Conservation (phyloP, 2,797 vertebrate genomes). For the Gephyroberyx darwinii region DNA sequence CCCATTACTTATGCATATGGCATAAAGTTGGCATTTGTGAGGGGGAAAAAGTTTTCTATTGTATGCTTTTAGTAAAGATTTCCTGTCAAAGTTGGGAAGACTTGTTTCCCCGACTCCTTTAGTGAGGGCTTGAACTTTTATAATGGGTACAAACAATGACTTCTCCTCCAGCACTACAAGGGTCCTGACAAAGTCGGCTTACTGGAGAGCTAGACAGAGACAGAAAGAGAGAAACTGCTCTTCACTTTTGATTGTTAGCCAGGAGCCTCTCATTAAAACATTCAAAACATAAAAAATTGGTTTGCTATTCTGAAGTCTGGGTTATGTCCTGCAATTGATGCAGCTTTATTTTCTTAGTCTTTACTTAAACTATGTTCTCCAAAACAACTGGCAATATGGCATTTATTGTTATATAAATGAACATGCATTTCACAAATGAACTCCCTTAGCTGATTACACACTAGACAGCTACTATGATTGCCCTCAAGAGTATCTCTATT, state of each 20-base stretch:
- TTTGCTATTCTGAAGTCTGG: background rate
- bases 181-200: constrained; percentile 28
- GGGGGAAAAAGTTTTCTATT: constrained; percentile 61
- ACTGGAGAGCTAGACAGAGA: constrained; percentile 37
- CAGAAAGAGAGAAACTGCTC: constrained; percentile 27
- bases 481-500: background rate
- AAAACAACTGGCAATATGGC: background rate
- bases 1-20: constrained; percentile 64
- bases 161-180: constrained; percentile 38
- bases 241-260: constrained; percentile 48
- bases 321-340: constrained; percentile 1
- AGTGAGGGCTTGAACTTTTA: constrained; percentile 62
- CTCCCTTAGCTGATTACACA: background rate
- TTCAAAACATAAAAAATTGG: background rate
- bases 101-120: constrained; percentile 51
- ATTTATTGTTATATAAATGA: background rate
- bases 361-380: constrained; percentile 6
- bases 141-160: constrained; percentile 61
- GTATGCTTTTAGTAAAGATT: constrained; percentile 83
- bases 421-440: background rate
- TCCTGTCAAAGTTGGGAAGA: constrained; percentile 74
- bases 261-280: constrained; percentile 15
- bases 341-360: constrained; percentile 13
- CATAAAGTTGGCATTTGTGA: constrained; percentile 68
- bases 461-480: background rate